These are phyloP conservation scores for Silurus lanzhouensis DNA, from an alignment of 2,797 vertebrate genomes.

Conservation along the genomic window DNA sequence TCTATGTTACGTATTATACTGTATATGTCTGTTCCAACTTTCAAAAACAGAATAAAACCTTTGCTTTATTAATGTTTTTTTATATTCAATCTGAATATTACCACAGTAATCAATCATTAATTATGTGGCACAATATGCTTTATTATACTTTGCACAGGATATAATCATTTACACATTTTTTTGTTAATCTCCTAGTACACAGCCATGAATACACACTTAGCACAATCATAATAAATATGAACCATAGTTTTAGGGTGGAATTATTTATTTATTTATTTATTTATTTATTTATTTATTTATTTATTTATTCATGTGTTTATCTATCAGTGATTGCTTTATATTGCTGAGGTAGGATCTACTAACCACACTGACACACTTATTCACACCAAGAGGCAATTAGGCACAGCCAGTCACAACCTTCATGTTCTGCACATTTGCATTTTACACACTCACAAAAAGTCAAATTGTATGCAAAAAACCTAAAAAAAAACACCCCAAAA, in stretches of 20 bases:
- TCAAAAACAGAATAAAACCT: neutral
- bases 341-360: neutral
- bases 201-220: neutral
- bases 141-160: neutral
- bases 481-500: too few relatives aligned
- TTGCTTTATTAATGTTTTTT: neutral
- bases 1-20: neutral
- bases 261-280: neutral
- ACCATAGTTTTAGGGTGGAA: neutral
- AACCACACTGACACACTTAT: neutral
- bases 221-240: neutral
- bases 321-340: neutral
- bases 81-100: neutral
- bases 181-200: constrained; percentile 2
- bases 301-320: too few relatives aligned
- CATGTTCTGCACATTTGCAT: neutral
- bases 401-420: neutral
- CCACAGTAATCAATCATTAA: neutral
- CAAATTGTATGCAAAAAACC: neutral
- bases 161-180: neutral
- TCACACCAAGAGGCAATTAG: neutral
- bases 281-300: too few relatives aligned
- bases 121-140: neutral
- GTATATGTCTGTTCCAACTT: neutral
- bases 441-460: neutral